Evolutionary conservation across 2,888 invertebrate genomes (phyloP).

Genomic region (Dolichopus griseipennis): DNA sequence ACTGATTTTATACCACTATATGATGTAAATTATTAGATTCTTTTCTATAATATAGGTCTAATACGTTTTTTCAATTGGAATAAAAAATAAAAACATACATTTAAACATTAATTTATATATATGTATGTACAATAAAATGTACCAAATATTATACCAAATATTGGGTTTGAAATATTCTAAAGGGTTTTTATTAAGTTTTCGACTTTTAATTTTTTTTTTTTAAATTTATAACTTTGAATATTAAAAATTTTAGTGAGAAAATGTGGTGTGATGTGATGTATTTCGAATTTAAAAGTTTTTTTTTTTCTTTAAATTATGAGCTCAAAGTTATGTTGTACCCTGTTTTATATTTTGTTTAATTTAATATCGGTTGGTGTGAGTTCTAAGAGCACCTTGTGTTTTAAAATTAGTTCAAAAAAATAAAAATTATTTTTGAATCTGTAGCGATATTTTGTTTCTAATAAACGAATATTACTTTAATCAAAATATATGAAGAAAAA

Average conservation of each 20-base stretch:
- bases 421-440: too few species aligned
- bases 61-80: too few species aligned
- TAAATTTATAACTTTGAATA: background rate
- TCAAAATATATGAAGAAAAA: background rate
- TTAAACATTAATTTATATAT: too few species aligned
- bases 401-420: background rate
- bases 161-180: background rate
- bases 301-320: background rate
- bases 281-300: background rate
- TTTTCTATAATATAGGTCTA: too few species aligned
- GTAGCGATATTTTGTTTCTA: too few species aligned
- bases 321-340: too few species aligned
- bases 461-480: too few species aligned
- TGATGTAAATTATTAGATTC: too few species aligned
- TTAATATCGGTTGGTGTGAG: background rate
- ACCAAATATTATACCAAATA: too few species aligned
- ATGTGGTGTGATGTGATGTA: constrained; percentile 3
- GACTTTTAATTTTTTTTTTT: background rate
- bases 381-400: background rate
- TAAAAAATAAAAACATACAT: too few species aligned
- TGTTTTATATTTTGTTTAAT: background rate
- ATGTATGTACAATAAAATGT: too few species aligned
- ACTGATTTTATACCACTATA: too few species aligned
- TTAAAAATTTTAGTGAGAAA: background rate
- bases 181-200: background rate